Evolutionary conservation across 1,140 invertebrate genomes (phyloP).

Genomic region (Zaprionus lachaisei): DNA sequence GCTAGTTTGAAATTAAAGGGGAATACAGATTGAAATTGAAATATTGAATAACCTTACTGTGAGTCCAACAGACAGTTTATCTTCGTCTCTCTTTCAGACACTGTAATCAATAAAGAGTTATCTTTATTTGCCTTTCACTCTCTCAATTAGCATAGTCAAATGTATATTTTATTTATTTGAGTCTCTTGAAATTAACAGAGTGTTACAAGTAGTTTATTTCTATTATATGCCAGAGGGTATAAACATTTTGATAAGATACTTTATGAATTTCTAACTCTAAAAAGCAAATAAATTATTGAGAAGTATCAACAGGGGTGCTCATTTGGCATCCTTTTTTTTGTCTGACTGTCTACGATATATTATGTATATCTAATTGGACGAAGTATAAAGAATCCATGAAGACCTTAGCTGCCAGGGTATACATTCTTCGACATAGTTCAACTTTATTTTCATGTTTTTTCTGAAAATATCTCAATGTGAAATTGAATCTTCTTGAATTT

Average conservation of each 20-base stretch:
- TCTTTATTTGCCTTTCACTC: neutral
- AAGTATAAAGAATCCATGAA: no score
- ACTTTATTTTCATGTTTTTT: no score
- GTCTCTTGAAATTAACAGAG: neutral
- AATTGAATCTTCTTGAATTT: slow-evolving; percentile 27
- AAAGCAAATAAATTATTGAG: no score
- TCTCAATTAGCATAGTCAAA: neutral
- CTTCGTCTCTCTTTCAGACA: neutral
- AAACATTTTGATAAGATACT: neutral
- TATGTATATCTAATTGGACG: no score
- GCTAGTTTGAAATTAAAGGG: neutral
- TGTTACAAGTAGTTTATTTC: neutral
- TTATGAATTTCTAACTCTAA: no score
- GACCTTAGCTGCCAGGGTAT: no score
- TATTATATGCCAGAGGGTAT: no score
- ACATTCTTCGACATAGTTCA: no score
- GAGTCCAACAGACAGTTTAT: neutral
- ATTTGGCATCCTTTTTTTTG: no score
- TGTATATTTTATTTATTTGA: neutral
- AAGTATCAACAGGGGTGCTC: no score
- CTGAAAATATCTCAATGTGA: slow-evolving; percentile 17
- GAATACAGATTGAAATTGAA: neutral
- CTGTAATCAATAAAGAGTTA: neutral
- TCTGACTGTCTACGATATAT: no score
- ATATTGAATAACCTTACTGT: neutral